Evolutionary conservation across 2,113 vertebrate species (phyloP), one percentile per base, ranked within the genome.

Genomic region (Meriones unguiculatus): DNA sequence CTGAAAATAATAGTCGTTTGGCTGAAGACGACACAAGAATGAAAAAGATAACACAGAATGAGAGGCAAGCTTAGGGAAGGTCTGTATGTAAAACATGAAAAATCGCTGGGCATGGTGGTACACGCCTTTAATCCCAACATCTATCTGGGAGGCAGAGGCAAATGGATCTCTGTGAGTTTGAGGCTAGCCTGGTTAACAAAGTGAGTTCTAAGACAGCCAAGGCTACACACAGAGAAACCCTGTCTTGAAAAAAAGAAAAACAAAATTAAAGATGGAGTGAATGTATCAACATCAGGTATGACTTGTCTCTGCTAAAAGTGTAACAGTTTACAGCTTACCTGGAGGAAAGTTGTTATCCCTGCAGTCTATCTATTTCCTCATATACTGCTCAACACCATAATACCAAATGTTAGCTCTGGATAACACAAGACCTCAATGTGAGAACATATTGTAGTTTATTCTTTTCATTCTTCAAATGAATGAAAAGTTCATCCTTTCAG

Each of bases 271-370:
- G 28, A 65, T 5, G 3, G 76, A 78, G 93, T 80, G 94, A 12
- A 2, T 46, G 7, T 1, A 95, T 2, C 20, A 96, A 65, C 20
- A 46, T 77, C 52, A 73, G 89, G 50, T 52, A 65, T 65, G 87
- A 54, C 5, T 65, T 59, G 95, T 91, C 62, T 91, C n/a, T 94
- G 25, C 87, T 73, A 54, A 95, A 96, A 54, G 15, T 46, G 41
- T 11, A 90, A 0, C 78, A 62, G 76, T 41, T 62, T 84, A 94
- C 28, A 67, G 64, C 30, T 69, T 67, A 69, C 59, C 50, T 5
- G 46, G 32, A 14, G 32, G 41, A 54, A 54, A 81, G 30, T 6
- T 46, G 32, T 65, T 35, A 54, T 62, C n/a, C 70, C 30, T 64
- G 67, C 52, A 32, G 22, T 80, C 69, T 57, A 52, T 80, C 69